Base-by-base conservation (phyloP, 2,797 vertebrate genomes). In the Heliangelus exortis region DNA sequence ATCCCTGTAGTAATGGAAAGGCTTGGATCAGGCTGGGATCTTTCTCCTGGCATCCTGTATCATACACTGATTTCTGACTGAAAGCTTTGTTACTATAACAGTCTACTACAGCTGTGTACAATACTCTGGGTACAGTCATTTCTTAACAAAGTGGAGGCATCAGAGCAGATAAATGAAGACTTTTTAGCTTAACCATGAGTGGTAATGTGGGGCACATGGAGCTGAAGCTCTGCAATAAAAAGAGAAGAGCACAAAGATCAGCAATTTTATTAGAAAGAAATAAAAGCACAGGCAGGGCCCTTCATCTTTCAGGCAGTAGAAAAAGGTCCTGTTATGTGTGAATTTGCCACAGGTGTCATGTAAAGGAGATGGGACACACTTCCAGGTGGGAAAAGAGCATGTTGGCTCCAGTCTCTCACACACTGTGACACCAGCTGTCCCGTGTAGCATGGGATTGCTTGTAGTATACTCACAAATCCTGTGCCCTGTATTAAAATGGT, bases 351-450 rank as follows among this genome's bases (percentile, higher is more conserved):
- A 87, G 47, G 34, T 22, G 10, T 75, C 28, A 69, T 73, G 18
- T 12, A 26, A 63, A 78, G 71, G 87, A 84, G 22, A 50, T 41
- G 34, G 91, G n/a, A 25, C 13, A 25, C 26, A 23, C 5, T 59
- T 51, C 31, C 69, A 94, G 69, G 54, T 86, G 89, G 82, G 69
- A 66, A 89, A 75, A 10, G 31, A 84, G 66, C 69, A 19, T 12
- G 1, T 69, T 93, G 89, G 51, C 89, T 92, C 33, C 62, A 69
- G 87, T 84, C 58, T 94, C 47, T 89, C 79, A 28, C 84, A 62
- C 0, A 0, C 65, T 87, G 94, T 0, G 23, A 31, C 28, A 55
- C 76, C 92, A 92, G 79, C 73, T 94, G 84, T 89, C 82, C 75
- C 2, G 0, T 28, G 8, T 7, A 87, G 43, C 0, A 0, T 58